Evolutionary conservation across 2,797 vertebrate species (phyloP), one percentile per base, ranked within the genome.

Genomic region (Salarias fasciatus): DNA sequence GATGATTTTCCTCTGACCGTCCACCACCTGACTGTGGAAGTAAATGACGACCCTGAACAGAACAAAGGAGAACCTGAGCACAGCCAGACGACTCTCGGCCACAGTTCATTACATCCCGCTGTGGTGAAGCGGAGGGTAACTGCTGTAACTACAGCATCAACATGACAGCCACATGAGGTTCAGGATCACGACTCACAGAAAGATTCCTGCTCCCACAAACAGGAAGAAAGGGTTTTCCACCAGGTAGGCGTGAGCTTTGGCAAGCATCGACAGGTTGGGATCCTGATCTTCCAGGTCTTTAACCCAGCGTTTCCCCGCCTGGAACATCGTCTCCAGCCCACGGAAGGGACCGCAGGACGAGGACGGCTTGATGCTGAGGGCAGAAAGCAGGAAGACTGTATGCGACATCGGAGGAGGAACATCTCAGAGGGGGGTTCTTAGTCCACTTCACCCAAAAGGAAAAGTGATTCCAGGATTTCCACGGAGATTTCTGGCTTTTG

Each of bases 21-120:
- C 94, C 11, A 98, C 92, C 85, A 97, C 94, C 86, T 98, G 95
- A 75, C 94, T 92, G 76, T 95, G 92, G 87, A 98, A 94, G 89
- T 98, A 98, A 89, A 95, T 95, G 40, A 94, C 70, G 0, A 94
- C 92, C 77, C 97, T 99, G 86, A 36, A 10, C 38, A 70, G 60
- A 28, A 69, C 7, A 67, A 63, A 18, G 24, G 18, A 18, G 18
- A 50, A 0, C 69, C 2, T 53, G 28, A 6, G 11, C 8, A 29
- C 5, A 53, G 30, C 5, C 2, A 5, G 5, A 35, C 5, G 13
- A 11, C 15, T 31, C n/a, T n/a, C n/a, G n/a, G n/a, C n/a, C n/a
- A n/a, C n/a, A n/a, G n/a, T n/a, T n/a, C n/a, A n/a, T n/a, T n/a
- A n/a, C n/a, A n/a, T n/a, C n/a, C n/a, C n/a, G n/a, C n/a, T n/a